phyloP scores from a whole-genome alignment of 1,140 invertebrate genomes.

The Camponotus vicinus region DNA sequence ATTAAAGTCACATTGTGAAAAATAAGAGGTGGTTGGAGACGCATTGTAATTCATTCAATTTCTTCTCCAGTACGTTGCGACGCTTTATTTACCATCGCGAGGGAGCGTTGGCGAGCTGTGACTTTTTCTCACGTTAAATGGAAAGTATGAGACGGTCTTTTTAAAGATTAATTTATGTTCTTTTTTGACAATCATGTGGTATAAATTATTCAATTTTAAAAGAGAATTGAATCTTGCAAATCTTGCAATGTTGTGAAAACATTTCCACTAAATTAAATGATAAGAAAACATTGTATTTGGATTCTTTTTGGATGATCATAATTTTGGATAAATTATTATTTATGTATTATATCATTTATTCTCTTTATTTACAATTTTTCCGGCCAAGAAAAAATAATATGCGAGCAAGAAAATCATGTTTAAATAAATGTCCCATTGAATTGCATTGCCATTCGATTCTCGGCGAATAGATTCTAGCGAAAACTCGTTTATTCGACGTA shows the following conservation, averaged over 20 bases:
- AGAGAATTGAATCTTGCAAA: background rate
- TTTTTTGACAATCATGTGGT: conserved; percentile 23
- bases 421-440: background rate
- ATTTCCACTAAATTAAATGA: background rate
- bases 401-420: background rate
- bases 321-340: background rate
- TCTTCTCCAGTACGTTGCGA: conserved; percentile 38
- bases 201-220: conserved; percentile 26
- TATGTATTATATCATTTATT: conserved; percentile 5
- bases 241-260: background rate
- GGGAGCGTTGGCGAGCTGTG: background rate
- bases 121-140: conserved; percentile 43
- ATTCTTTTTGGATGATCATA: background rate
- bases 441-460: background rate
- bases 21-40: conserved; percentile 31
- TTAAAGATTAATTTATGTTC: conserved; percentile 29
- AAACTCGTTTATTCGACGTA: background rate
- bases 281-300: background rate
- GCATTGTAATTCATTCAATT: conserved; percentile 68
- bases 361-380: background rate
- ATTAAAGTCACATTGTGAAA: conserved; percentile 47
- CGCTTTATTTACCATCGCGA: conserved; percentile 33
- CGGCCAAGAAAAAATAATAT: background rate
- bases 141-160: conserved; percentile 47
- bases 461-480: background rate